phyloP scores from a whole-genome alignment of 2,888 invertebrate species.

The Nowickia ferox region DNA sequence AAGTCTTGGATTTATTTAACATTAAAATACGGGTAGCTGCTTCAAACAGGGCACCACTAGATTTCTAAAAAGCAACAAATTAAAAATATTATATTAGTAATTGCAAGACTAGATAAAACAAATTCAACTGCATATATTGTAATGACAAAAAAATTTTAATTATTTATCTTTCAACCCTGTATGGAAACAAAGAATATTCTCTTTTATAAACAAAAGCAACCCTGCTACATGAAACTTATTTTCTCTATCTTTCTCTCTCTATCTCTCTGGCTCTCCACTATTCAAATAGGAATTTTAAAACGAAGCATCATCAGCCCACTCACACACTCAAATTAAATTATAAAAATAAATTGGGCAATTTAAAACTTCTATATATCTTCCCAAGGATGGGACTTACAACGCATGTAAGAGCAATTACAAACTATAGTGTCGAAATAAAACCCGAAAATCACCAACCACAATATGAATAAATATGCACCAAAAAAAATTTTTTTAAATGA shows the following conservation, averaged over 20 bases:
- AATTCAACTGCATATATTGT: conserved; percentile 15
- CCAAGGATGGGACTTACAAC: background rate
- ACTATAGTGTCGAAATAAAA: no score
- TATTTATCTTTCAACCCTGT: conserved; percentile 37
- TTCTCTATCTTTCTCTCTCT: background rate
- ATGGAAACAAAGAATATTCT: conserved; percentile 3
- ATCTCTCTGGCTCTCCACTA: background rate
- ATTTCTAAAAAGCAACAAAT: background rate
- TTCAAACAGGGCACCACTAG: conserved; percentile 29
- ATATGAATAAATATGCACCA: no score
- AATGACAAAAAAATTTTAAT: conserved; percentile 9
- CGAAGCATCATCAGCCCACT: background rate
- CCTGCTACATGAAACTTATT: conserved; percentile 15
- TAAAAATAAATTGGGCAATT: conserved; percentile 31
- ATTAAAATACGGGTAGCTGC: conserved; percentile 30
- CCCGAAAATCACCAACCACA: no score
- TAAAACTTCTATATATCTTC: conserved; percentile 17
- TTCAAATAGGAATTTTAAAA: conserved; percentile 34
- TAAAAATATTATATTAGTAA: conserved; percentile 10
- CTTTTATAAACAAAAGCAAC: conserved; percentile 25
- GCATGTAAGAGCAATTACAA: no score
- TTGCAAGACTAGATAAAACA: conserved; percentile 9
- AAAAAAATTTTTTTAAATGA: no score
- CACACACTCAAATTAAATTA: conserved; percentile 25
- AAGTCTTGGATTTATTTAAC: background rate